phyloP scores from a whole-genome alignment of 64 coral and sea anemone genomes.

The Cladopsammia gracilis region DNA sequence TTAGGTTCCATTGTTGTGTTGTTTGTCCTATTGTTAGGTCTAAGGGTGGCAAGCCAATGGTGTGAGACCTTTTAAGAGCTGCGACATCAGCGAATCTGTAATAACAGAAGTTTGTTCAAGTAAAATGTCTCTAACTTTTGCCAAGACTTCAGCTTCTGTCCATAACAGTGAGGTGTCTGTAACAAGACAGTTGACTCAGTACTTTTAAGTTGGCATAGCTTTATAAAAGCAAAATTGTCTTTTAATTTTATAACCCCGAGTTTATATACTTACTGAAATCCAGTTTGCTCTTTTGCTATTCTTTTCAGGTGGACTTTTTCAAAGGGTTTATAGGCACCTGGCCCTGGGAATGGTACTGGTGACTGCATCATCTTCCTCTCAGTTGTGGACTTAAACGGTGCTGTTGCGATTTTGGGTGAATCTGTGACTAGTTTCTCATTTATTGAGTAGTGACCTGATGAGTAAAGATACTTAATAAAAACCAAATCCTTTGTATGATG shows the following conservation, averaged over 20 bases:
- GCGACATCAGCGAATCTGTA: no score
- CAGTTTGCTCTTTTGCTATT: slow-evolving; percentile 49
- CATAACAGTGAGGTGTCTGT: no score
- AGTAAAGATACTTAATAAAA: not conserved
- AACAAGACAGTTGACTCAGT: no score
- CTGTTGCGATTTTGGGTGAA: slow-evolving; percentile 70
- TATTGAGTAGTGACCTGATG: slow-evolving; percentile 89
- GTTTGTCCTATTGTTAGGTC: no score
- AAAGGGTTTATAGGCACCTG: slow-evolving; percentile 89
- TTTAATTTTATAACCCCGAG: not conserved
- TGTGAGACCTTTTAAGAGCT: no score
- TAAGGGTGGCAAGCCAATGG: no score
- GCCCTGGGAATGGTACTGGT: slow-evolving; percentile 85
- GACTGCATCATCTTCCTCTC: slow-evolving; percentile 94
- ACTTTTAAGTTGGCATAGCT: no score
- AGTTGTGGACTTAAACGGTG: slow-evolving; percentile 97
- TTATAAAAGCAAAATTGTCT: not conserved
- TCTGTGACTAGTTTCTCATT: slow-evolving; percentile 83
- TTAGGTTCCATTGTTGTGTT: no score
- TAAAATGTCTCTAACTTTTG: no score
- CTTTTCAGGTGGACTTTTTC: slow-evolving; percentile 25
- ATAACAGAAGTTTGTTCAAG: no score
- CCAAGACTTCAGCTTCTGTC: no score
- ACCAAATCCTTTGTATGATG: not conserved
- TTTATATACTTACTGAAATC: slow-evolving; percentile 80